phyloP scores from a whole-genome alignment of 2,113 vertebrate genomes.

The Phylloscopus trochilus region DNA sequence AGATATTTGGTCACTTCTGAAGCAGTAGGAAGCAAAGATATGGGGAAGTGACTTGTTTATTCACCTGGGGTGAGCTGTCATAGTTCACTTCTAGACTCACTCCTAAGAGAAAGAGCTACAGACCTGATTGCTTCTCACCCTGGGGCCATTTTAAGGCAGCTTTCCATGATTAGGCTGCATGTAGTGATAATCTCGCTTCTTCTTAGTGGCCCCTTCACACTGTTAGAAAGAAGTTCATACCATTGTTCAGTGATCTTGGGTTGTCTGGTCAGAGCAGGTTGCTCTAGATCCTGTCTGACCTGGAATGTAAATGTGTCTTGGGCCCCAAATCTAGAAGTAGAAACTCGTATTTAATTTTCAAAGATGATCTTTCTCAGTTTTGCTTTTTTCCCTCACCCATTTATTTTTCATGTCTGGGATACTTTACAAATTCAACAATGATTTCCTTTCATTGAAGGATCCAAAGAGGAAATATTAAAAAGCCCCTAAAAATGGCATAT shows the following conservation, averaged over 20 bases:
- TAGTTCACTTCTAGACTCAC: neutral
- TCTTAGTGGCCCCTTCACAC: neutral
- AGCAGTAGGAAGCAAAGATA: neutral
- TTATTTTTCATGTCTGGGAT: neutral
- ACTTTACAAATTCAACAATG: neutral
- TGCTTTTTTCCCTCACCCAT: neutral
- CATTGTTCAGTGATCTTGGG: accelerated
- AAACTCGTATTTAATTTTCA: neutral
- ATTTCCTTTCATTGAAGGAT: neutral
- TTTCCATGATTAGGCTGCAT: neutral
- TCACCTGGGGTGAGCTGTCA: neutral
- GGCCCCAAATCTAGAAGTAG: neutral
- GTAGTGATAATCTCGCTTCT: neutral
- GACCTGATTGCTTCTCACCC: neutral
- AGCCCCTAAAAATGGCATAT: neutral
- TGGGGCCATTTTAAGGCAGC: neutral
- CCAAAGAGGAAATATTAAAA: neutral
- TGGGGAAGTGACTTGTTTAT: neutral
- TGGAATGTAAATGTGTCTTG: neutral
- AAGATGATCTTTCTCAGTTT: neutral
- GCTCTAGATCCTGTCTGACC: neutral
- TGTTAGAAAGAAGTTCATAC: accelerated
- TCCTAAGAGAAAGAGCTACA: neutral
- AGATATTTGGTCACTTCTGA: neutral
- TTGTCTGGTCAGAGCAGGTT: neutral